Conservation (phyloP, 2,797 vertebrate genomes). For the Pseudomugil gertrudae region DNA sequence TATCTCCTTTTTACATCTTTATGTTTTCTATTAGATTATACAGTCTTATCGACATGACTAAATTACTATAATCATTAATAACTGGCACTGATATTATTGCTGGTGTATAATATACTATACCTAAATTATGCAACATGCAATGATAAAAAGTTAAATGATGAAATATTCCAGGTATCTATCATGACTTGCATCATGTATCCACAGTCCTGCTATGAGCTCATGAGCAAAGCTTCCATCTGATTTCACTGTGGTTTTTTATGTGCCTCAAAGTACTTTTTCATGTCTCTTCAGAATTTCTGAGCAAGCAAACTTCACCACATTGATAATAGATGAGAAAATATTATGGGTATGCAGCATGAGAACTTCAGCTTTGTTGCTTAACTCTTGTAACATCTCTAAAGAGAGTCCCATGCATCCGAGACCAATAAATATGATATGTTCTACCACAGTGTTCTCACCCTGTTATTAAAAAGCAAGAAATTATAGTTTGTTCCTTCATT, state of each 20-base stretch:
- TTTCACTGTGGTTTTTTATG: neutral
- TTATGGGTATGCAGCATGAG: neutral
- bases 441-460: neutral
- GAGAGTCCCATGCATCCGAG: neutral
- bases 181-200: slow-evolving; percentile 13
- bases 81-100: neutral
- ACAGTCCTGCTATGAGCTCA: slow-evolving; percentile 40
- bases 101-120: no score
- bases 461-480: neutral
- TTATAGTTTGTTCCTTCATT: slow-evolving; percentile 2
- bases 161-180: neutral
- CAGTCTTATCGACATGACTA: neutral
- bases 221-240: slow-evolving; percentile 32
- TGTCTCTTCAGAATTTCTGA: slow-evolving; percentile 10
- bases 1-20: no score
- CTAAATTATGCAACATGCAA: no score
- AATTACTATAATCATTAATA: neutral
- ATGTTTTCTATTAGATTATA: neutral
- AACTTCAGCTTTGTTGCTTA: neutral
- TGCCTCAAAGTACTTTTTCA: slow-evolving; percentile 18
- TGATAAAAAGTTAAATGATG: no score
- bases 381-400: neutral
- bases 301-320: neutral
- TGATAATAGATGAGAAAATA: slow-evolving; percentile 2
- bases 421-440: neutral